phyloP scores from a whole-genome alignment of 2,113 vertebrate species.

The Thymallus thymallus region DNA sequence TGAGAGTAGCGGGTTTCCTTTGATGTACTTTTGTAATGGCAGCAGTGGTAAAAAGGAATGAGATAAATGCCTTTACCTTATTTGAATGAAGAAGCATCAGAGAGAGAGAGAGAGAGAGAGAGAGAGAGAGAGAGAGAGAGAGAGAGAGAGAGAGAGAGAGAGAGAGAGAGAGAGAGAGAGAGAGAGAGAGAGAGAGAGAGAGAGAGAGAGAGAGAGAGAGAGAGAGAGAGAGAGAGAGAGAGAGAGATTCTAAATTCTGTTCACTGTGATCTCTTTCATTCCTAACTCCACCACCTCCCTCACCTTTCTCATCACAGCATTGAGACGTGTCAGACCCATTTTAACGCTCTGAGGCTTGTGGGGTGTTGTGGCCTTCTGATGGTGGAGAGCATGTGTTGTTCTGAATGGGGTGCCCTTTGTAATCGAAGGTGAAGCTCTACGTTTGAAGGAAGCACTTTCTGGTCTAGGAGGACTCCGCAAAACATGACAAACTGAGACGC shows the following conservation, averaged over 20 bases:
- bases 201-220: slow-evolving; percentile 13
- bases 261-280: not conserved
- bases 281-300: not conserved
- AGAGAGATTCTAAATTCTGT: not conserved
- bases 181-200: slow-evolving; percentile 9
- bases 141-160: slow-evolving; percentile 9
- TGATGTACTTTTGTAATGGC: slow-evolving; percentile 62
- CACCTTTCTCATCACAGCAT: not conserved
- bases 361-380: not conserved
- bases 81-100: slow-evolving; percentile 23
- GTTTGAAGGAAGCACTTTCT: not conserved
- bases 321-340: not conserved
- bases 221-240: slow-evolving; percentile 9
- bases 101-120: slow-evolving; percentile 9
- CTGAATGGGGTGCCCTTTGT: not conserved
- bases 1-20: slow-evolving; percentile 51
- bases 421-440: not conserved
- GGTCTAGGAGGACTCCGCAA: not conserved
- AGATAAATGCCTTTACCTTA: slow-evolving; percentile 30
- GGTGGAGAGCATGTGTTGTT: not conserved
- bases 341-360: not conserved
- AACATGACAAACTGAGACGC: not conserved
- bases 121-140: slow-evolving; percentile 13
- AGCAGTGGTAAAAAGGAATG: slow-evolving; percentile 23
- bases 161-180: slow-evolving; percentile 13